A percentile compares a stretch with the other conserved stretches of the same genome.
phyloP scores from a whole-genome alignment of 2,113 vertebrate species.

The Nematolebias whitei region DNA sequence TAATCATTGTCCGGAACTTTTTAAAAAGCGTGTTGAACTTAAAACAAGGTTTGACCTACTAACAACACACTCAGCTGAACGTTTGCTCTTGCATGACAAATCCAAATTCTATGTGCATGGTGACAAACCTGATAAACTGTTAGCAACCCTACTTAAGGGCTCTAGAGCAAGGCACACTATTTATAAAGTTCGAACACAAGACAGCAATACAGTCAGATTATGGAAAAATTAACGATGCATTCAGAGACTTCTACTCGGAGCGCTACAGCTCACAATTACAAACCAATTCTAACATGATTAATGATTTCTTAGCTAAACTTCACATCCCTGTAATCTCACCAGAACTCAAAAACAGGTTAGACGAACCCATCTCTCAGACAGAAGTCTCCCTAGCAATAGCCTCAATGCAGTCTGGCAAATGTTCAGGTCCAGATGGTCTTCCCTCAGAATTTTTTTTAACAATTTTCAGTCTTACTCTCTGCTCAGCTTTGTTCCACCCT shows the following conservation, averaged over 20 bases:
- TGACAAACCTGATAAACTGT: neutral
- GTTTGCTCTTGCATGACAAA: no score
- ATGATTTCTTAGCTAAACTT: neutral
- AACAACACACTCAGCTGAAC: no score
- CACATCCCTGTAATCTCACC: neutral
- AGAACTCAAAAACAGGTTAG: slow-evolving; percentile 1
- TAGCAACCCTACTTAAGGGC: neutral
- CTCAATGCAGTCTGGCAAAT: neutral
- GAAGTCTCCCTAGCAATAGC: slow-evolving; percentile 1
- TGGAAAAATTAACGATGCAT: neutral
- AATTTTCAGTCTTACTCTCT: slow-evolving; percentile 2
- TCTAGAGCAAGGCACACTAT: neutral
- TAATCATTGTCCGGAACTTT: no score
- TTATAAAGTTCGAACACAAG: neutral
- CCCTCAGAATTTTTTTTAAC: neutral
- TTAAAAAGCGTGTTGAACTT: no score
- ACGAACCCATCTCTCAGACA: neutral
- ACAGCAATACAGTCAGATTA: neutral
- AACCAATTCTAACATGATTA: neutral
- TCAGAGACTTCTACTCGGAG: neutral
- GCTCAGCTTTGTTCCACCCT: neutral
- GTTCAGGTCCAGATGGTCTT: neutral
- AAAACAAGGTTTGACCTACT: no score
- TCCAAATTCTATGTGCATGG: neutral
- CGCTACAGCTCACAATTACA: neutral